These are phyloP conservation scores for Hemiscyllium ocellatum DNA, from an alignment of 2,113 vertebrate species.

Conservation along the genomic window DNA sequence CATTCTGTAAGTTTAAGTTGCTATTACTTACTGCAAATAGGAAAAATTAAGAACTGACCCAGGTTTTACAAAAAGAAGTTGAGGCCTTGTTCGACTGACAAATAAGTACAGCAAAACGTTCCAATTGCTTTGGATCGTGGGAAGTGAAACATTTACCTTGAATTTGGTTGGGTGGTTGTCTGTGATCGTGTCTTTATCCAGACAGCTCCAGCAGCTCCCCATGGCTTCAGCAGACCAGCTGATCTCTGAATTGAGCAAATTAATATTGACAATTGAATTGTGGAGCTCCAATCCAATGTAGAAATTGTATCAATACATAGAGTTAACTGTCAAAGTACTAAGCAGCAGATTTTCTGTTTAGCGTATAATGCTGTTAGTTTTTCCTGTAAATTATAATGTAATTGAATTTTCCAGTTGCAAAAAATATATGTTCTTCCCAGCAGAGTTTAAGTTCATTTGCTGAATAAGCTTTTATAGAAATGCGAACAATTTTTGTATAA, in stretches of 20 bases:
- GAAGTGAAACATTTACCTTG: constrained; percentile 62
- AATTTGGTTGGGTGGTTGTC: constrained; percentile 98
- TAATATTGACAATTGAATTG: background rate
- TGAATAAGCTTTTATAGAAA: background rate
- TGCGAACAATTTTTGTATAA: no score
- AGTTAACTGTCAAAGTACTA: background rate
- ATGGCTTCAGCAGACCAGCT: constrained; percentile 77
- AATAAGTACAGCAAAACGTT: background rate
- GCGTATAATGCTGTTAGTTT: background rate
- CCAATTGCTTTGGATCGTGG: background rate
- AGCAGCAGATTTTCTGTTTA: background rate
- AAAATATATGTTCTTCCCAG: background rate
- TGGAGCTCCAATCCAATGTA: background rate
- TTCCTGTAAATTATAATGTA: background rate
- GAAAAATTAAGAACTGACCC: background rate
- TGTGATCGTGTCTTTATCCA: constrained; percentile 82
- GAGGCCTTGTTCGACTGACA: no score
- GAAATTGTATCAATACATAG: background rate
- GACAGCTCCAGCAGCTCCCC: constrained; percentile 98
- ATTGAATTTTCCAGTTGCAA: background rate
- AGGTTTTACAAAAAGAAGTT: background rate
- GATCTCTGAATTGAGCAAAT: constrained; percentile 58
- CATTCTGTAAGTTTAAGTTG: background rate
- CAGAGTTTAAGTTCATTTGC: background rate
- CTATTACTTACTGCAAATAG: background rate